Evolutionary conservation across 2,888 invertebrate species (phyloP), one percentile per base, ranked within the genome.

Genomic region (Antitype chi): DNA sequence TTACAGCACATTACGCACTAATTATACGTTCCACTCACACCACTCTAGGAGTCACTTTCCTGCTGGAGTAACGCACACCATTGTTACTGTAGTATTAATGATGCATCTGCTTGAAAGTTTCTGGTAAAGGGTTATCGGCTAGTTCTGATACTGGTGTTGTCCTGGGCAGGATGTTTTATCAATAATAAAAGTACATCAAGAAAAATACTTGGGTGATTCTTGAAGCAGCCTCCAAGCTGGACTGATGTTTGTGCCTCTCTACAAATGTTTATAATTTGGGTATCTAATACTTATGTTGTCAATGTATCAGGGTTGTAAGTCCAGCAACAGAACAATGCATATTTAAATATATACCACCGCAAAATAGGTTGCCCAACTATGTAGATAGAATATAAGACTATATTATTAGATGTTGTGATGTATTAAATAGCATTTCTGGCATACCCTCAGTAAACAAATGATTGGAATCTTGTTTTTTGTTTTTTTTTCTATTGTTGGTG

Each of bases 401-500:
- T 72, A 47, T 74, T 20, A 43, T 85, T 86, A 85, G 77, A 80
- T 84, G 79, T 85, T 86, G 78, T 47, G 43, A 47, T 76, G 67
- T 87, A 85, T 82, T 86, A 76, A 81, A 80, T 89, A 89, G 89
- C 91, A 92, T 93, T 92, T 89, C 91, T 91, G 85, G 80, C 84
- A 85, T 87, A 92, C 89, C 89, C 79, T 85, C 81, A 79, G 82
- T 87, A 87, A 90, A 89, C 88, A 86, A 89, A 87, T 82, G 55
- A 81, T 87, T 89, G 79, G 76, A 85, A 88, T 86, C 80, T 80
- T 88, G 87, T 85, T 86, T 88, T 88, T 88, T 88, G 38, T 38
- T 86, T 79, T 20, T 89, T 87, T 90, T 87, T 89, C 86, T 87
- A 90, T 88, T 89, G 87, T 80, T 87, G 93, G 94, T 94, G 93